Percentiles rank a stretch among this genome's conserved stretches.
These are phyloP conservation scores for Ptyas mucosa DNA, from an alignment of 2,113 vertebrate species.

Conservation along the genomic window DNA sequence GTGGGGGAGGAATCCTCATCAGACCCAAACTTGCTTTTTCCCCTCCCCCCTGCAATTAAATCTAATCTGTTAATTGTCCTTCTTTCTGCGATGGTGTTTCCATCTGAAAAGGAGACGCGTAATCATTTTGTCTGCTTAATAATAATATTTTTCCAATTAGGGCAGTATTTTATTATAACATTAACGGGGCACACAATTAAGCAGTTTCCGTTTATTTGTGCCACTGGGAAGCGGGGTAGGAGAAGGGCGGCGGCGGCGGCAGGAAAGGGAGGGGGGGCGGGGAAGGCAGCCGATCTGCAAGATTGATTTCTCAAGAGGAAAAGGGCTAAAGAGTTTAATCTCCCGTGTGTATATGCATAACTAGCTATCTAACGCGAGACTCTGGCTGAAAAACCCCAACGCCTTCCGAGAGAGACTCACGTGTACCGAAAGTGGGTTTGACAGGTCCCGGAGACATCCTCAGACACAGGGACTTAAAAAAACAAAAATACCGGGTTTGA, in stretches of 20 bases:
- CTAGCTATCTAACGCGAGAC: not conserved
- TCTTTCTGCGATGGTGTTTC: constrained; percentile 46
- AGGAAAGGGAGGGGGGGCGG: constrained; percentile 18
- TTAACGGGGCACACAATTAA: constrained; percentile 53
- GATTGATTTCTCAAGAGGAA: constrained; percentile 32
- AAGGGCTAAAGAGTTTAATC: constrained; percentile 9
- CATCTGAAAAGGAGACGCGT: constrained; percentile 39
- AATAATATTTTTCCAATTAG: constrained; percentile 63
- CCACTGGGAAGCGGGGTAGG: constrained; percentile 10
- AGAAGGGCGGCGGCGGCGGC: constrained; percentile 30
- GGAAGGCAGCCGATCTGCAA: constrained; percentile 26
- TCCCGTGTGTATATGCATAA: not conserved
- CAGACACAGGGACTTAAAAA: not conserved
- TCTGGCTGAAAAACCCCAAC: not conserved
- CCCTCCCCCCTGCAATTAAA: constrained; percentile 54
- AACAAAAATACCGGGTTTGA: not conserved
- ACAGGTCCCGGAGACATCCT: not conserved
- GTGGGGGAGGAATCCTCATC: not conserved
- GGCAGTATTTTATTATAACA: constrained; percentile 52
- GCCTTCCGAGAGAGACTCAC: constrained; percentile 16
- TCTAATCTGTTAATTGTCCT: constrained; percentile 63
- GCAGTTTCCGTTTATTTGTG: constrained; percentile 56
- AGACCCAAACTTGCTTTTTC: constrained; percentile 44
- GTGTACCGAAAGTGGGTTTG: not conserved
- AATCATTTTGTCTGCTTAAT: constrained; percentile 62